These are phyloP conservation scores for Nudaria mundana DNA, from an alignment of 2,888 invertebrate genomes.

Conservation along the genomic window DNA sequence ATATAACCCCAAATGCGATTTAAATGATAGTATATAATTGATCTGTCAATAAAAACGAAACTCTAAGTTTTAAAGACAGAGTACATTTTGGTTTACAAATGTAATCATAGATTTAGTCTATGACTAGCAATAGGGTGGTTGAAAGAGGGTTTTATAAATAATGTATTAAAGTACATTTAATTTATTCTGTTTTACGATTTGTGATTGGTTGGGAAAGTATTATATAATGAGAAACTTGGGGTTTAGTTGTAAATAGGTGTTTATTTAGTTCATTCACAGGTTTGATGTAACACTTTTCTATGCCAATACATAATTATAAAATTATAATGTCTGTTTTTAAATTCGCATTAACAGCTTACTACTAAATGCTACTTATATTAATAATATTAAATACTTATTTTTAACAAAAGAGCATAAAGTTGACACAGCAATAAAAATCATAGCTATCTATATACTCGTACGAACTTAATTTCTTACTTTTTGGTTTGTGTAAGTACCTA, in stretches of 20 bases:
- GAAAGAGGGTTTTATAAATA: slow-evolving; percentile 34
- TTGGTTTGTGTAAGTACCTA: too few relatives aligned
- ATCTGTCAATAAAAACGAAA: slow-evolving; percentile 3
- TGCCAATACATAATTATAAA: too few relatives aligned
- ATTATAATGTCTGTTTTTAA: too few relatives aligned
- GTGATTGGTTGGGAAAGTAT: slow-evolving; percentile 37
- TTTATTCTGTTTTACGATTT: slow-evolving; percentile 38
- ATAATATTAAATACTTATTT: too few relatives aligned
- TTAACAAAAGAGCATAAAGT: too few relatives aligned
- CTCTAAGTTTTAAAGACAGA: slow-evolving; percentile 1
- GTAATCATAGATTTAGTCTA: slow-evolving; percentile 46
- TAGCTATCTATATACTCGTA: too few relatives aligned
- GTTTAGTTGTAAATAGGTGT: slow-evolving; percentile 20
- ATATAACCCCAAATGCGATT: slow-evolving; percentile 18
- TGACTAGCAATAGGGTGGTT: slow-evolving; percentile 45
- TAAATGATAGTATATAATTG: slow-evolving; percentile 6
- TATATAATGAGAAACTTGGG: slow-evolving; percentile 32
- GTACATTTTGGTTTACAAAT: slow-evolving; percentile 12
- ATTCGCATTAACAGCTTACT: too few relatives aligned
- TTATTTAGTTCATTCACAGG: too few relatives aligned
- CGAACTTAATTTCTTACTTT: too few relatives aligned
- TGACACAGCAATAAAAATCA: too few relatives aligned
- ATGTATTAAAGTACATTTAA: slow-evolving; percentile 32
- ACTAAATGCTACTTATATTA: too few relatives aligned
- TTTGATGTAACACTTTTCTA: too few relatives aligned